Conservation (phyloP, 2,797 vertebrate species). For the Spheniscus humboldti region DNA sequence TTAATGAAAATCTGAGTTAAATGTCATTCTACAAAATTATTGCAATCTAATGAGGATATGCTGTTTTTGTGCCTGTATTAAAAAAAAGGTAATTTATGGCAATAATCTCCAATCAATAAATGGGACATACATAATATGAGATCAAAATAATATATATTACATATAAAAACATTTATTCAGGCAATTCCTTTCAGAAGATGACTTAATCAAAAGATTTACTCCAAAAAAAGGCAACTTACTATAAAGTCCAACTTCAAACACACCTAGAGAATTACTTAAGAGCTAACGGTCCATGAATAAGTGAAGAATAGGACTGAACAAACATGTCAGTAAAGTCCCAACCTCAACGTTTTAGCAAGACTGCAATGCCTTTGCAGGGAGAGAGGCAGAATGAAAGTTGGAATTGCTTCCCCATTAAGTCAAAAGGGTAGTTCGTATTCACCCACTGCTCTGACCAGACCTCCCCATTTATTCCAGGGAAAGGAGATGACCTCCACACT, state of each 20-base stretch:
- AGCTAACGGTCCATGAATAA: not conserved
- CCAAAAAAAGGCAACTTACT: not conserved
- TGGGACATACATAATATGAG: not conserved
- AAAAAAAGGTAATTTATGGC: not conserved
- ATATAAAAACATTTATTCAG: not conserved
- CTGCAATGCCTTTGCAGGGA: not conserved
- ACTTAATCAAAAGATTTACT: not conserved
- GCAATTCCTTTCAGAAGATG: not conserved
- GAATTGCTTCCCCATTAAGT: not conserved
- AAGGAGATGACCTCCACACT: not conserved
- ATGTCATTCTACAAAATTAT: constrained; percentile 20
- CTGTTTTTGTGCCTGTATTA: not conserved
- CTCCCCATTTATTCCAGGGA: not conserved
- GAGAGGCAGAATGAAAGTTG: not conserved
- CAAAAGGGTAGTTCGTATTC: not conserved
- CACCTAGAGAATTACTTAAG: not conserved
- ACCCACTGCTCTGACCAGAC: not conserved
- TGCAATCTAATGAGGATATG: constrained; percentile 4
- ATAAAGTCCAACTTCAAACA: not conserved
- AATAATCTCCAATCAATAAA: constrained; percentile 7
- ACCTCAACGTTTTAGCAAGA: not conserved
- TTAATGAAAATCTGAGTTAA: constrained; percentile 29
- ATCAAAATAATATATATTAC: not conserved
- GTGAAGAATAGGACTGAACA: not conserved
- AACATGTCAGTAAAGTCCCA: not conserved